Base-by-base conservation (phyloP, 2,113 vertebrate species). In the Myrmophylax atrothorax region DNA sequence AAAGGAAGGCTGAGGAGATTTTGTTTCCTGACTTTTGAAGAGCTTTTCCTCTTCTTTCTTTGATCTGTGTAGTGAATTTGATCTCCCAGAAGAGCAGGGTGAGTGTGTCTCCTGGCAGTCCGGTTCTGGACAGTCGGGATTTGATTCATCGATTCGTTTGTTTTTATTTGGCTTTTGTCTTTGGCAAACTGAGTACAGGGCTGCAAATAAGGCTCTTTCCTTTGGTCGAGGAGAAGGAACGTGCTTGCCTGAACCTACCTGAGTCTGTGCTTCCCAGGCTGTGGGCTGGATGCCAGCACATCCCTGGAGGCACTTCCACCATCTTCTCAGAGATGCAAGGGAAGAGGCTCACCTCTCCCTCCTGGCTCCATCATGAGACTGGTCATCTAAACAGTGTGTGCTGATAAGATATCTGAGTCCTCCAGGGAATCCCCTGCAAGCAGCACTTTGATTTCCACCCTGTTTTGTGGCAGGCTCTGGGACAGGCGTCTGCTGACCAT, bases 21-120 rank as follows among this genome's bases (percentile, higher is more conserved):
- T 96, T 95, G 93, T 97, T 97, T 97, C 96, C 96, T 96, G 96
- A 93, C 88, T 96, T 95, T 86, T 96, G 93, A 96, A 93, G 96
- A 88, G 83, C 90, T 94, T 96, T 97, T 97, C 96, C 96, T 96
- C 83, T 94, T 68, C 68, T 86, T 95, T 90, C 90, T 97, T 96
- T 97, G 94, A 97, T 96, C 96, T 96, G 80, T 64, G 88, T 92
- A 87, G 86, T 96, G 94, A 96, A 97, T 95, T 96, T 94, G 93
- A 90, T 95, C 94, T 96, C 96, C 90, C 94, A 84, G 85, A 96
- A 96, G 94, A 90, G 96, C 76, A 92, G 80, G 93, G 92, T 84
- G 92, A 96, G 88, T 75, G 85, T 89, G 47, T 92, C 90, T 93
- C 82, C 85, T 95, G 75, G 80, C 90, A 94, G 88, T 68, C 73